phyloP scores from a whole-genome alignment of 2,797 vertebrate species.

The Huso huso region DNA sequence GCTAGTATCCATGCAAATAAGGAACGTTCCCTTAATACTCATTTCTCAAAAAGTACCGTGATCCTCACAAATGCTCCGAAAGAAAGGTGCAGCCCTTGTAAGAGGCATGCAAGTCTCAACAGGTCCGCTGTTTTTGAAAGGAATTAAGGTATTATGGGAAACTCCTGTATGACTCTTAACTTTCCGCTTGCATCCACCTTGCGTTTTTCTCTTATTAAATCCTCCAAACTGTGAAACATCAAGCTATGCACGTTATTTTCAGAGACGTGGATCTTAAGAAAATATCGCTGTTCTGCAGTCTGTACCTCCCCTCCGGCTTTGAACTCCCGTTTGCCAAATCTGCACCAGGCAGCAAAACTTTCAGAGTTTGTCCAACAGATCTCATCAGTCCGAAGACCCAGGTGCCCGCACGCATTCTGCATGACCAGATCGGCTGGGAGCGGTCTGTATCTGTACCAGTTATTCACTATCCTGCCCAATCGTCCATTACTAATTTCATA shows the following conservation, averaged over 20 bases:
- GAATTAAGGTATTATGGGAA: slow-evolving; percentile 57
- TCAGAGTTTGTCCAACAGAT: slow-evolving; percentile 98
- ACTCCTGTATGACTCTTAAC: slow-evolving; percentile 80
- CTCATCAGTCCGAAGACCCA: slow-evolving; percentile 85
- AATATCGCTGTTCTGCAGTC: slow-evolving; percentile 78
- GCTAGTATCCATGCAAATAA: slow-evolving; percentile 22
- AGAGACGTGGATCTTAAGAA: slow-evolving; percentile 87
- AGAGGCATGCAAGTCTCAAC: slow-evolving; percentile 39
- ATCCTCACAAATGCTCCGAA: slow-evolving; percentile 19
- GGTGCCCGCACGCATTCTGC: slow-evolving; percentile 92
- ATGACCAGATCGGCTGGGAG: slow-evolving; percentile 90
- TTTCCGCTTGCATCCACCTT: slow-evolving; percentile 85
- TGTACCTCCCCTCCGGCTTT: slow-evolving; percentile 90
- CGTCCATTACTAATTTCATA: slow-evolving; percentile 78
- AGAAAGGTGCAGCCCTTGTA: slow-evolving; percentile 50
- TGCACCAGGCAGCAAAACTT: slow-evolving; percentile 98
- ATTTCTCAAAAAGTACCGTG: slow-evolving; percentile 11
- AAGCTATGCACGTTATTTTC: slow-evolving; percentile 83
- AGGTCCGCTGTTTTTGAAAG: slow-evolving; percentile 31
- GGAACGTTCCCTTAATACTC: slow-evolving; percentile 13
- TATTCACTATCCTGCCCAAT: slow-evolving; percentile 89
- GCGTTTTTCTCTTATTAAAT: slow-evolving; percentile 92
- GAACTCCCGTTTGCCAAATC: slow-evolving; percentile 96
- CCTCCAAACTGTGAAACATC: slow-evolving; percentile 91
- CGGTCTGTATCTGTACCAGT: slow-evolving; percentile 91